Evolutionary conservation across 2,888 invertebrate genomes (phyloP), one percentile per base, ranked within the genome.

Genomic region (Parnassius smintheus): DNA sequence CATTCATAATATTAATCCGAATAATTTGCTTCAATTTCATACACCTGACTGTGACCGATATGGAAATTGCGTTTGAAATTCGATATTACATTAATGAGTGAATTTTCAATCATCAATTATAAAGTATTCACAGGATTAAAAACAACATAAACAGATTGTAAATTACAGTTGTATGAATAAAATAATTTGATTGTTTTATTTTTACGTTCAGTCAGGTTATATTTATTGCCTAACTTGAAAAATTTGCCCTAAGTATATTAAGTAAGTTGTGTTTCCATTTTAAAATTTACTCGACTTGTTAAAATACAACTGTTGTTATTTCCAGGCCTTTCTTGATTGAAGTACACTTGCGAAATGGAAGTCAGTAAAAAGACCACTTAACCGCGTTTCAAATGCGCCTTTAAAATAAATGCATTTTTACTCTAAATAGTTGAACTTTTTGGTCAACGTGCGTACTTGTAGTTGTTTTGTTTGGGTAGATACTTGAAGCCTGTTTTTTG

Each of bases 321-420:
- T 42, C 41, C 44, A 52, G 22, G 45, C 58, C 50, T 50, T 54
- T 57, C 18, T 50, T 55, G 61, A 35, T 54, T 59, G 51, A 50
- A 59, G 59, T 62, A 51, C 63, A 62, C 62, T 59, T 56, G 56
- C 56, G 42, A 59, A 59, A 63, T 55, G 51, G 63, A 59, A 59
- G 63, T 56, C 63, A 35, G 46, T 59, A 52, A 63, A 59, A 63
- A 63, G 50, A 63, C 63, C 63, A 46, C 63, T 63, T 56, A 59
- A 59, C 55, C 63, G 59, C 35, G 13, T 55, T 63, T 46, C 44
- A 51, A 63, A 63, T 42, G 63, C 42, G 11, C 49, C 45, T 58
- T 59, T 25, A 35, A 59, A 55, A 45, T 59, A 55, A 55, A 62
- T 50, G 50, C 57, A 51, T 49, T 55, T 35, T 10, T 22, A 45